These are phyloP conservation scores for Rhaphigaster nebulosa DNA, from an alignment of 2,888 invertebrate species.

Conservation along the genomic window DNA sequence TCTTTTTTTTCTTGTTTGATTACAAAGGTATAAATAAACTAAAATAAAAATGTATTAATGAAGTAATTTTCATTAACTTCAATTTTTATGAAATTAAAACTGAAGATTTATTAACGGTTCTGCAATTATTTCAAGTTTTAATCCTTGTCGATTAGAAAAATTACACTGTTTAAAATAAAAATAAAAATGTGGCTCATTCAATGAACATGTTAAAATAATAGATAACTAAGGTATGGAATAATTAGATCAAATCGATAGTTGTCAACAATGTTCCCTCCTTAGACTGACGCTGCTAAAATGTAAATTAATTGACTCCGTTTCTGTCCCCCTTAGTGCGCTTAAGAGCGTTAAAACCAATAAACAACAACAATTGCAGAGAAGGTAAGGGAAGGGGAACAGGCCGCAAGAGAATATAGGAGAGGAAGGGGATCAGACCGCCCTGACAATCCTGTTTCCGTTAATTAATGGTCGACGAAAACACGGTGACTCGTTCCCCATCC, in stretches of 20 bases:
- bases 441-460: constrained; percentile 25
- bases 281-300: background rate
- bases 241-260: background rate
- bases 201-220: too few relatives aligned
- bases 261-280: background rate
- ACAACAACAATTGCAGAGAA: background rate
- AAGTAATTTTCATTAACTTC: too few relatives aligned
- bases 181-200: too few relatives aligned
- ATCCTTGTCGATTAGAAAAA: too few relatives aligned
- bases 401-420: background rate
- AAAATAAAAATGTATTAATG: too few relatives aligned
- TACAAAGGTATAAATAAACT: too few relatives aligned
- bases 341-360: background rate
- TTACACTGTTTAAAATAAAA: too few relatives aligned
- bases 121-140: too few relatives aligned
- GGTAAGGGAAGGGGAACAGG: background rate
- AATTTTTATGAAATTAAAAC: too few relatives aligned
- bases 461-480: constrained; percentile 27
- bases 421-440: background rate
- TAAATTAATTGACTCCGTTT: background rate
- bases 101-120: too few relatives aligned
- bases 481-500: background rate
- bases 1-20: too few relatives aligned
- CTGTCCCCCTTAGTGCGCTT: background rate
- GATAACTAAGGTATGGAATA: background rate